Conservation (phyloP, 1,140 invertebrate species). For the Cyrtorhinus lividipennis region DNA sequence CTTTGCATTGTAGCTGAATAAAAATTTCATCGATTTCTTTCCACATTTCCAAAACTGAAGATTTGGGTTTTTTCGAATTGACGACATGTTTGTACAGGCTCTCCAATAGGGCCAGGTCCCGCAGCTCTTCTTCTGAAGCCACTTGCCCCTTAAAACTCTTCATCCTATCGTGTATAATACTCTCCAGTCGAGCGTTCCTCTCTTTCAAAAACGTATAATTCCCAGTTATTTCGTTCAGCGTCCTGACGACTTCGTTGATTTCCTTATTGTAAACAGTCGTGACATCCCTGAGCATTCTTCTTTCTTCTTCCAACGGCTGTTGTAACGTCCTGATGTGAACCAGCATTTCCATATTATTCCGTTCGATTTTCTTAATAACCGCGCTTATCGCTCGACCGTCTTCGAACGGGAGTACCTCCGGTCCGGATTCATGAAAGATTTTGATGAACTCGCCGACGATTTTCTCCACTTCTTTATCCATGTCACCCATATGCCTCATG, state of each 20-base stretch:
- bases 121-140: neutral
- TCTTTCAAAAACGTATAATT: neutral
- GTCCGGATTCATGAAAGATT: neutral
- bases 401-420: neutral
- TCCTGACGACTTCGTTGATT: neutral
- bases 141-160: neutral
- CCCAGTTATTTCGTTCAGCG: neutral
- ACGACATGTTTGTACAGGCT: neutral
- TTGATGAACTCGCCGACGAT: neutral
- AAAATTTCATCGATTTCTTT: neutral
- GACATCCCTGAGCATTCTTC: neutral
- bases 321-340: neutral
- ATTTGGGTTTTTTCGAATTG: neutral
- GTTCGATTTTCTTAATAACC: neutral
- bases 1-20: neutral
- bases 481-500: neutral
- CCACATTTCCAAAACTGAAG: neutral
- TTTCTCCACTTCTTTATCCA: conserved; percentile 3
- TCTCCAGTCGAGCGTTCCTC: neutral
- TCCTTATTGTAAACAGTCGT: neutral
- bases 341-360: conserved; percentile 4
- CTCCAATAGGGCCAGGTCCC: neutral
- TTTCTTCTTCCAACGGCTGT: neutral
- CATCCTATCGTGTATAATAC: neutral
- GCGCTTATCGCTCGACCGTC: neutral